These are phyloP conservation scores for Drosophila limbata DNA, from an alignment of 2,888 invertebrate genomes.

Conservation along the genomic window DNA sequence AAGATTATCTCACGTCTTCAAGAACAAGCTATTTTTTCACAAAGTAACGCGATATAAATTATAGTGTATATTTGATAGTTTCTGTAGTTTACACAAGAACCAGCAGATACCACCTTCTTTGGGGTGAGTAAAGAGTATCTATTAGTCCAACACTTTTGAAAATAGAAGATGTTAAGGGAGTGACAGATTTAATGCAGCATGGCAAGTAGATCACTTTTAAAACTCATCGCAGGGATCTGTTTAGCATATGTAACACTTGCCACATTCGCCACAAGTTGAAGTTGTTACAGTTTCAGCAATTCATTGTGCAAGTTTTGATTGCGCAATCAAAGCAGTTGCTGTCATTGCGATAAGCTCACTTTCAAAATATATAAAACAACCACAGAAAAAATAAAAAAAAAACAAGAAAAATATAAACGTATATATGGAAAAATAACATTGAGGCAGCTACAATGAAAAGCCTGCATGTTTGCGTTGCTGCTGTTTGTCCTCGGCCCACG, in stretches of 20 bases:
- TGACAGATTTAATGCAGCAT: not conserved
- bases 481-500: conserved; percentile 41
- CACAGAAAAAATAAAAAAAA: conserved; percentile 17
- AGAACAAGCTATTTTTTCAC: too few relatives aligned
- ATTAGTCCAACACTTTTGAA: not conserved
- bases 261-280: conserved; percentile 1
- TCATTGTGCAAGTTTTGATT: conserved; percentile 25
- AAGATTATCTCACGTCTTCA: too few relatives aligned
- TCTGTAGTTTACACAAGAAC: too few relatives aligned
- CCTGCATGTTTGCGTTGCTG: conserved; percentile 1
- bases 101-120: too few relatives aligned
- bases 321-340: conserved; percentile 29
- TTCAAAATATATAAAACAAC: conserved; percentile 31
- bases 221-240: conserved; percentile 2
- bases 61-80: too few relatives aligned
- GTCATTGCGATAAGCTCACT: conserved; percentile 41
- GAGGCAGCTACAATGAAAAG: conserved; percentile 4
- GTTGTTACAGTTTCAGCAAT: conserved; percentile 8
- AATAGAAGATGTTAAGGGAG: not conserved
- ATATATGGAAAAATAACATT: conserved; percentile 17
- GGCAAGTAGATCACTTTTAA: not conserved
- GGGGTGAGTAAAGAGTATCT: not conserved
- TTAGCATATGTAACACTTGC: conserved; percentile 4
- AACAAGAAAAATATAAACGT: conserved; percentile 1
- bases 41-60: too few relatives aligned